Percentiles rank a stretch among this genome's conserved stretches.
These are phyloP conservation scores for Lepeophtheirus nordmannii DNA, from an alignment of 2,888 invertebrate genomes.

Conservation along the genomic window DNA sequence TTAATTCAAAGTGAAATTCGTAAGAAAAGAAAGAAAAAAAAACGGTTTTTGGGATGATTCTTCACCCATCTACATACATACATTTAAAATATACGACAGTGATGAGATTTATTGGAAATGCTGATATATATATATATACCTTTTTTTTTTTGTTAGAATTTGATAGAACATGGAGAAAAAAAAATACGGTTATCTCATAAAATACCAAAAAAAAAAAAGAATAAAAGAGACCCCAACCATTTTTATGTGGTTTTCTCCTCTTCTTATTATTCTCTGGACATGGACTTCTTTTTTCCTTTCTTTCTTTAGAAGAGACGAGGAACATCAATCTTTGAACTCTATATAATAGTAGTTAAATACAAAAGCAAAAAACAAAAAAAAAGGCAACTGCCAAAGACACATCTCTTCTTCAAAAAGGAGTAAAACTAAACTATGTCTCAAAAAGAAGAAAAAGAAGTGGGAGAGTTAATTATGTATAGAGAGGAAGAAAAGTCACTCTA, in stretches of 20 bases:
- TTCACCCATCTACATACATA: background rate
- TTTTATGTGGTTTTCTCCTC: conserved; percentile 6
- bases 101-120: conserved; percentile 6
- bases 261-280: background rate
- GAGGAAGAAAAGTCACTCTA: too few species aligned
- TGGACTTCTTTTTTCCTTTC: background rate
- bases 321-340: too few species aligned
- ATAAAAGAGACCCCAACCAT: background rate
- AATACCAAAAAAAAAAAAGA: background rate
- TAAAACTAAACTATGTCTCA: too few species aligned
- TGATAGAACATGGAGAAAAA: background rate
- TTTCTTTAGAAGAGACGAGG: too few species aligned
- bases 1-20: conserved; percentile 7
- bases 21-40: background rate
- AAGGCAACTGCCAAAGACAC: too few species aligned
- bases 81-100: background rate
- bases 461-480: too few species aligned
- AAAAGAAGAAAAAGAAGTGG: too few species aligned
- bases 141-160: background rate
- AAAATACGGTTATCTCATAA: conserved; percentile 8
- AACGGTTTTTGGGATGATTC: background rate
- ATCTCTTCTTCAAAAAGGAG: too few species aligned
- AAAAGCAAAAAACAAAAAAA: too few species aligned
- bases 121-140: too few species aligned
- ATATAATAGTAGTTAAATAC: too few species aligned